These are phyloP conservation scores for Enhydra lutris DNA, from an alignment of 2,113 vertebrate species.

Conservation along the genomic window DNA sequence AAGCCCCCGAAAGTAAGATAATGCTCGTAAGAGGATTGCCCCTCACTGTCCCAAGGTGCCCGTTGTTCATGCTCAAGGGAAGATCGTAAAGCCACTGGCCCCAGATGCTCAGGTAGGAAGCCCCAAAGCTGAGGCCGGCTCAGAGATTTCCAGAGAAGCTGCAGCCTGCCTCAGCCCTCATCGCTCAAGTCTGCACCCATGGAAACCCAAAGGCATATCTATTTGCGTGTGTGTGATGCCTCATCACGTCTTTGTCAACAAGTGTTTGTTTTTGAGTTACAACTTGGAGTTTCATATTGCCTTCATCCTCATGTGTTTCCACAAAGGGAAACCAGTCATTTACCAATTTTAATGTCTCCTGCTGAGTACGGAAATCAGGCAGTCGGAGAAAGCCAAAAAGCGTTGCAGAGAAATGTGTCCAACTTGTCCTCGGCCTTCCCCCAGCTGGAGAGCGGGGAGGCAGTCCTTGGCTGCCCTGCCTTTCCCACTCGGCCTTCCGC, in stretches of 20 bases:
- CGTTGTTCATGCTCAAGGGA: background rate
- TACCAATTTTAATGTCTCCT: background rate
- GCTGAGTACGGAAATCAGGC: background rate
- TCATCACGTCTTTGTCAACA: background rate
- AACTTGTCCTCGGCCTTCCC: background rate
- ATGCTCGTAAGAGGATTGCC: background rate
- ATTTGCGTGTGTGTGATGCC: background rate
- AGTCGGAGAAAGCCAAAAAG: background rate
- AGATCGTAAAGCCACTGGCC: background rate
- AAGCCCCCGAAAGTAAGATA: background rate
- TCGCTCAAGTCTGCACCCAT: background rate
- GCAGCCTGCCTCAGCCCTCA: background rate
- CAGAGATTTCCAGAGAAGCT: background rate
- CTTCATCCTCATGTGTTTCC: background rate
- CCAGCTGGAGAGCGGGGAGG: background rate
- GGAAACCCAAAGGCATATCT: background rate
- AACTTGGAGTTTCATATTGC: background rate
- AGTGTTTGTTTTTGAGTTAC: background rate
- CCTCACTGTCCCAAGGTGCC: background rate
- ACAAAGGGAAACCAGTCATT: conserved; percentile 30
- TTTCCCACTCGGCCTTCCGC: background rate
- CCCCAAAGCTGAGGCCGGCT: background rate
- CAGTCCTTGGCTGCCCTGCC: background rate
- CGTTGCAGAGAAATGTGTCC: background rate
- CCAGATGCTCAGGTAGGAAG: background rate